Percentiles rank a stretch among this genome's conserved stretches.
Conservation (phyloP, 2,797 vertebrate genomes). For the Neomorphus geoffroyi region DNA sequence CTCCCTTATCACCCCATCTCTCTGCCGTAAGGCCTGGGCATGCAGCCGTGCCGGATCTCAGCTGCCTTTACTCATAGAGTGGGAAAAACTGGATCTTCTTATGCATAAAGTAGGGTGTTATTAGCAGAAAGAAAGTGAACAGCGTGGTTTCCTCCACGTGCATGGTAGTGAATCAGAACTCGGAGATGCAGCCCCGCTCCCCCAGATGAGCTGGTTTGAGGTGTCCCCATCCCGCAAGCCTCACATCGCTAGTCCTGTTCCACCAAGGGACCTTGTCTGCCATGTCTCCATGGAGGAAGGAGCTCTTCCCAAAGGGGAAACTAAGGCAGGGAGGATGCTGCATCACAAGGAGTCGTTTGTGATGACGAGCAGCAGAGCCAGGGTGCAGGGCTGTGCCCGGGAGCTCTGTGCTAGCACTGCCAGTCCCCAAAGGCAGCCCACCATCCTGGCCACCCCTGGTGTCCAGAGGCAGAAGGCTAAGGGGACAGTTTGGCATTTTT, state of each 20-base stretch:
- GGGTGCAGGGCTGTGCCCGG: fast-evolving
- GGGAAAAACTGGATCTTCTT: background rate
- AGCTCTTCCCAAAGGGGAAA: background rate
- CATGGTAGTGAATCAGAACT: background rate
- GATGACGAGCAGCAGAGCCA: fast-evolving
- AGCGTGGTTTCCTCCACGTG: fast-evolving
- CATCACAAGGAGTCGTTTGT: background rate
- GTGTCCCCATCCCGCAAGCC: fast-evolving
- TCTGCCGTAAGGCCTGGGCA: fast-evolving
- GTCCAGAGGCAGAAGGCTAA: background rate
- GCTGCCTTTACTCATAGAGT: fast-evolving
- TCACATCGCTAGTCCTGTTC: background rate
- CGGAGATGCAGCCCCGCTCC: fast-evolving
- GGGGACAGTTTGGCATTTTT: fast-evolving
- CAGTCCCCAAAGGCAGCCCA: fast-evolving
- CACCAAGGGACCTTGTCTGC: background rate
- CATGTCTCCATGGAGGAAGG: fast-evolving
- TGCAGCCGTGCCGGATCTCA: fast-evolving
- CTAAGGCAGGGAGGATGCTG: background rate
- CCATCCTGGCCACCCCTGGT: fast-evolving
- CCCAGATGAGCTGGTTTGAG: fast-evolving
- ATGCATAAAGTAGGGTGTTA: background rate
- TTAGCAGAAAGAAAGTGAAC: background rate
- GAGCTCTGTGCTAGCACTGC: background rate
- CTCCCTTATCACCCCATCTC: background rate